Evolutionary conservation across 1,140 invertebrate genomes (phyloP), one percentile per base, ranked within the genome.

Genomic region (Battus philenor): DNA sequence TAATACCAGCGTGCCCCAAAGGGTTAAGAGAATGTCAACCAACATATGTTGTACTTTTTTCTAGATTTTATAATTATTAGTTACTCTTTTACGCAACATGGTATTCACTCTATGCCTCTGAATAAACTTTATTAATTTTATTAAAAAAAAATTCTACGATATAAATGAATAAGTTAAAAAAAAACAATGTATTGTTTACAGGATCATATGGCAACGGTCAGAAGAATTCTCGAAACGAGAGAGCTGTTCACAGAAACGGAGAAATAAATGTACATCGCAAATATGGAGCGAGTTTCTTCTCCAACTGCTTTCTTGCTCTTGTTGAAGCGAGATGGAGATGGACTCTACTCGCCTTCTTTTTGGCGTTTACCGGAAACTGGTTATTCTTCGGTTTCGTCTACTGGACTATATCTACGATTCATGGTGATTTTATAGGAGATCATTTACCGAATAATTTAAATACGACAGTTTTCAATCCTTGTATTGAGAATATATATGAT

Each of bases 261-360:
- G 95, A 97, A 50, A 95, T 95, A 68, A 98, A 97, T 74, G 92
- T 97, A 92, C 94, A 65, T 90, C 90, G 16, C 91, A 93, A 50
- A 89, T 95, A 24, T 91, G 92, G n/a, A 90, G 92, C 54, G 87
- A 93, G 93, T 5, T 89, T 92, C 10, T 97, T 95, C 66, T 83
- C 97, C 11, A 90, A 91, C 69, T 92, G 93, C 60, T 91, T 94
- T 50, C 91, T 94, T 68, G 92, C 91, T n/a, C 79, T 95, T 27
- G 93, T 96, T 4, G 94, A 96, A 73, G 91, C 91, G 1, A 93
- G 97, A 81, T 99, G 97, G 97, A 90, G 96, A 7, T 99, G 96
- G 94, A 98, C 96, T 0, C 76, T 98, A 5, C 73, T 98, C n/a
- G 93, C 94, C 33, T 97, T 98, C 76, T 92, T 93, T 1, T 77